A percentile compares a stretch with the other conserved stretches of the same genome.
Evolutionary conservation across 2,797 vertebrate genomes (phyloP).

Genomic region (Peromyscus nudipes): DNA sequence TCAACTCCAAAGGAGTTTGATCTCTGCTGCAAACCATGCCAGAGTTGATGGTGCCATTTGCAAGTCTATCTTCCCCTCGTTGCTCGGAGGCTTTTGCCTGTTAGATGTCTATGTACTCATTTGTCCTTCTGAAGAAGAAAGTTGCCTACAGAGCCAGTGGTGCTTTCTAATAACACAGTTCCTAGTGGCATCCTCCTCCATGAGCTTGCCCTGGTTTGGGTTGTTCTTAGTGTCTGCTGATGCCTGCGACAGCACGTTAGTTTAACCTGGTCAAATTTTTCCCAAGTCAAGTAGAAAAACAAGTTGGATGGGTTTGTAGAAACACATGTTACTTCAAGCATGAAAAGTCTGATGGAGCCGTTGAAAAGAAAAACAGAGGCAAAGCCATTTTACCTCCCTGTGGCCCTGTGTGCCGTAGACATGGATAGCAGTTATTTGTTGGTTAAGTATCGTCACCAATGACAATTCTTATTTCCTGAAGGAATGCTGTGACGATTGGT

Average conservation of each 20-base stretch:
- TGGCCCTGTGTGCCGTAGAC: not conserved
- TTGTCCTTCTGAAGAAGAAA: slow-evolving; percentile 55
- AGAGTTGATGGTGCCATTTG: not conserved
- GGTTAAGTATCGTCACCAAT: slow-evolving; percentile 16
- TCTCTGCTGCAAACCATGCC: slow-evolving; percentile 33
- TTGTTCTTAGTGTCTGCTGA: slow-evolving; percentile 46
- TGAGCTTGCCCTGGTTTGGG: not conserved
- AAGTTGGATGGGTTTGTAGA: slow-evolving; percentile 61
- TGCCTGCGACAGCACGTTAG: slow-evolving; percentile 74
- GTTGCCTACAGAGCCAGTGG: not conserved
- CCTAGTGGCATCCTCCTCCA: not conserved
- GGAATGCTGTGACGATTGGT: slow-evolving; percentile 43
- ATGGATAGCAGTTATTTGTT: slow-evolving; percentile 4
- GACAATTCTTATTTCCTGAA: slow-evolving; percentile 54
- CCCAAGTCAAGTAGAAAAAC: slow-evolving; percentile 68
- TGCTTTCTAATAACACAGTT: slow-evolving; percentile 67
- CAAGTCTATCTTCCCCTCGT: slow-evolving; percentile 28
- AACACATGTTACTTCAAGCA: slow-evolving; percentile 75
- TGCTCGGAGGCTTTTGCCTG: not conserved
- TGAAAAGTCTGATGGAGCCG: slow-evolving; percentile 4
- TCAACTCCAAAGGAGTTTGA: slow-evolving; percentile 21
- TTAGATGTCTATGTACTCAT: slow-evolving; percentile 21
- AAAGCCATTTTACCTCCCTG: slow-evolving; percentile 29
- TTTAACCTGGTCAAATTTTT: slow-evolving; percentile 76
- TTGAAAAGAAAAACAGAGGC: slow-evolving; percentile 61